phyloP scores from a whole-genome alignment of 2,797 vertebrate species.

The Intellagama lesueurii region DNA sequence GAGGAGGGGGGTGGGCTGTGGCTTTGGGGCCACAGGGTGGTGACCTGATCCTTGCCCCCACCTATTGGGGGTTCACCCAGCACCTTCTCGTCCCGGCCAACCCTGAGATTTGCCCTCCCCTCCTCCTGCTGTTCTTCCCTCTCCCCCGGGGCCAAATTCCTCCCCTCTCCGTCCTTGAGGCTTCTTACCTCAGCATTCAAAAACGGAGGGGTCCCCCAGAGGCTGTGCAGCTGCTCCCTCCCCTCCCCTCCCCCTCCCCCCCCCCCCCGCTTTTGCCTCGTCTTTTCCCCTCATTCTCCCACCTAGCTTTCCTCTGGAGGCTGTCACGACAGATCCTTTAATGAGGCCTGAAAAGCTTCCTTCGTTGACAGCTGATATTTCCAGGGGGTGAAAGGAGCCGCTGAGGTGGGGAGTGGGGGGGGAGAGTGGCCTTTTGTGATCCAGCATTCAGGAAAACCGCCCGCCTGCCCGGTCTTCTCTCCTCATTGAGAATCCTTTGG shows the following conservation, averaged over 20 bases:
- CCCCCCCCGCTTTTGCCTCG: not conserved
- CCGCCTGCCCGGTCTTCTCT: not conserved
- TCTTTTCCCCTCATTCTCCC: not conserved
- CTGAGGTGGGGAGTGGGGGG: not conserved
- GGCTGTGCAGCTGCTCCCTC: not conserved
- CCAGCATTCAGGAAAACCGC: not conserved
- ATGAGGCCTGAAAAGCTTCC: not conserved
- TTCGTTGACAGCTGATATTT: not conserved
- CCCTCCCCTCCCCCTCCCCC: not conserved
- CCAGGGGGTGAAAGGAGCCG: too few relatives aligned
- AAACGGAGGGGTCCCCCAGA: not conserved
- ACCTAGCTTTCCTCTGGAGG: not conserved
- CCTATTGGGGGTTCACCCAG: too few relatives aligned
- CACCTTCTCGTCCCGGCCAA: too few relatives aligned
- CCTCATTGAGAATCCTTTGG: not conserved
- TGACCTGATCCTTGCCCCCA: too few relatives aligned
- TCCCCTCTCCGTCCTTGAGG: not conserved
- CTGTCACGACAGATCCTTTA: not conserved
- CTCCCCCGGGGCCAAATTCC: not conserved
- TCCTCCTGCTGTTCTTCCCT: too few relatives aligned
- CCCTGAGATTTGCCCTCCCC: too few relatives aligned
- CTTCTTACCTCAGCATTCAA: not conserved
- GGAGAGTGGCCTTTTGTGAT: not conserved
- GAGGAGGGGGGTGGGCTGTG: too few relatives aligned
- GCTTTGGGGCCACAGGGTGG: too few relatives aligned